Base-by-base conservation (phyloP, 2,888 invertebrate genomes). In the Rambutsinella grinnellia region DNA sequence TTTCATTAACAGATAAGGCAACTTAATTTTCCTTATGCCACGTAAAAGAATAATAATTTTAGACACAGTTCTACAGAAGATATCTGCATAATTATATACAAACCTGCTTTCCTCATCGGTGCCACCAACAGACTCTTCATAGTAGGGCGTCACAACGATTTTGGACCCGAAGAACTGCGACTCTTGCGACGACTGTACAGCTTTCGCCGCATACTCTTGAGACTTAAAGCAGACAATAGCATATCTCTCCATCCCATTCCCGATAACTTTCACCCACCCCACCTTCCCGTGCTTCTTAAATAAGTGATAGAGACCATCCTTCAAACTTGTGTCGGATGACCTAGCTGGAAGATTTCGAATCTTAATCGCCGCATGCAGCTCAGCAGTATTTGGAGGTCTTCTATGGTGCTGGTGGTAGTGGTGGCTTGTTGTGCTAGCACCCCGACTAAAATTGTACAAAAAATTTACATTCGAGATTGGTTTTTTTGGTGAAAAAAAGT, bases 261-360 rank as follows among this genome's bases (percentile, higher is more conserved):
- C 97, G 80, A 95, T 94, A 79, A 98, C 94, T 87, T 94, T 94
- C 76, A 97, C 96, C 91, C 95, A 95, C 84, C 95, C 94, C 85
- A 97, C 97, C 89, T 97, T 97, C 81, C 97, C 98, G 88, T 97
- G 96, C 87, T 97, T 98, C 90, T 98, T 98, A 90, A 97, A 98
- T 89, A 97, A 97, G 89, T 98, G 97, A 89, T 96, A 98, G 84
- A 98, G 91, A 83, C 97, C 98, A 89, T 98, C 98, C 89, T 97
- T 96, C 84, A 98, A 89, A 85, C 54, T 79, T 85, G 85, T 84
- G 87, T 88, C 88, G 84, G 88, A 88, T 85, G 95, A 96, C 85
- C 96, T 90, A 80, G 93, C 91, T 81, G 96, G 96, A 85, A 96
- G 89, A 88, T 96, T 96, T 85, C 94, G 91, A 84, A 96, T 95